These are phyloP conservation scores for Ctenosaura bakeri DNA, from an alignment of 2,797 vertebrate species.

Conservation along the genomic window DNA sequence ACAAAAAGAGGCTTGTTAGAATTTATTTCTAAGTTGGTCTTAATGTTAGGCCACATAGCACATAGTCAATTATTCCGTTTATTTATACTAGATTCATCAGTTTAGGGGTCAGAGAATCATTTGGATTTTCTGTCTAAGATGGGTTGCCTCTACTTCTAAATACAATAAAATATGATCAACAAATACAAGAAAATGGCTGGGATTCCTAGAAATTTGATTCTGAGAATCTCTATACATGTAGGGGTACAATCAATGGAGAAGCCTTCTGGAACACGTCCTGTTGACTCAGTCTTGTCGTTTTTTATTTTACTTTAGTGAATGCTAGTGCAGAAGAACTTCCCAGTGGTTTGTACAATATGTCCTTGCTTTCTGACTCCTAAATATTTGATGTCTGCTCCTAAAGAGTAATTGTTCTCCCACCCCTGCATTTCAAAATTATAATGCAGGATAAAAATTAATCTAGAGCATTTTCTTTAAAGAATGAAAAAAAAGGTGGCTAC, in stretches of 20 bases:
- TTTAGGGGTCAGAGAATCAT: not conserved
- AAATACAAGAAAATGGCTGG: not conserved
- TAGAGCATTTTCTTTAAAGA: not conserved
- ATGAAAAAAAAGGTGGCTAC: not conserved
- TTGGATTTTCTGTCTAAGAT: conserved; percentile 4
- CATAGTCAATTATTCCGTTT: not conserved
- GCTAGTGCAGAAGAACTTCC: no score
- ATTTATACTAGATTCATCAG: not conserved
- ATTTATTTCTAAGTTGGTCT: not conserved
- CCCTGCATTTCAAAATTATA: not conserved
- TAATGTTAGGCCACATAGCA: not conserved
- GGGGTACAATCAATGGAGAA: not conserved
- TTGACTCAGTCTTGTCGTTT: not conserved
- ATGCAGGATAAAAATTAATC: not conserved
- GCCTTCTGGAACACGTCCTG: not conserved
- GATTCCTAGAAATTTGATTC: not conserved
- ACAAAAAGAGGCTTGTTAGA: not conserved
- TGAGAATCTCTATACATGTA: not conserved
- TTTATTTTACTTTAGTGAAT: not conserved
- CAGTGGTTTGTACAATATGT: not conserved
- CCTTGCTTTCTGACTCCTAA: not conserved
- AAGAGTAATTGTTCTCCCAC: not conserved
- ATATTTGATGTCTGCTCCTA: not conserved
- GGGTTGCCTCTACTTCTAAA: not conserved
- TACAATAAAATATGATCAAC: not conserved